Base-by-base conservation (phyloP, 1,140 invertebrate genomes). In the Magallana angulata region DNA sequence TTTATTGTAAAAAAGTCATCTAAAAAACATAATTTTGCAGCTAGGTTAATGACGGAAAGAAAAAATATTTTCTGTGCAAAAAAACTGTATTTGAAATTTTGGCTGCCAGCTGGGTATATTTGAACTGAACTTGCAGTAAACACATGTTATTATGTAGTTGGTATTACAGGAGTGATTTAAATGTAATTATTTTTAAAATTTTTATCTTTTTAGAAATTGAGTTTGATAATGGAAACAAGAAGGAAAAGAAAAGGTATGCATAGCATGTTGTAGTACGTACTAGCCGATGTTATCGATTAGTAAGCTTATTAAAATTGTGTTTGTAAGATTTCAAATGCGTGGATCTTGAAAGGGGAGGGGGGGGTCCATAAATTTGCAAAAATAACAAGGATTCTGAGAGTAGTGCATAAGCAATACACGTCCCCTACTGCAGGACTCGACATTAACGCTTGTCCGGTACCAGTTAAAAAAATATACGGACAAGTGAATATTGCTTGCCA, bases 231-330 rank as follows among this genome's bases (percentile, higher is more conserved):
- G 60, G 60, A 62, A 62, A 62, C 60, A 16, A 62, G 60, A 62
- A 62, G 60, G 14, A 62, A 62, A n/a, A 62, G 60, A n/a, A 62
- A 62, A 62, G 60, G 60, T 62, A 62, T 62, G 60, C 60, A 62
- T 62, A 62, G 11, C 9, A 62, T n/a, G 60, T 62, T 62, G 60
- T 62, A 62, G 60, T 62, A 62, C 24, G 24, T 24, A 24, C 24
- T 24, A 24, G 18, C 14, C 14, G 8, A 60, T 12, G 36, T 48
- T 4, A 48, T n/a, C 14, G 6, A n/a, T 14, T 16, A 14, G 60
- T 62, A 62, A 62, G 18, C 60, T 62, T 14, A 62, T 62, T 62
- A 62, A 62, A 62, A 62, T 62, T 62, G 11, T 62, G 60, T 62
- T 62, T 62, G 60, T 62, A 62, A 62, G 14, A 12, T n/a, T 62